These are phyloP conservation scores for Cottoperca gobio DNA, from an alignment of 2,797 vertebrate species.

Conservation along the genomic window DNA sequence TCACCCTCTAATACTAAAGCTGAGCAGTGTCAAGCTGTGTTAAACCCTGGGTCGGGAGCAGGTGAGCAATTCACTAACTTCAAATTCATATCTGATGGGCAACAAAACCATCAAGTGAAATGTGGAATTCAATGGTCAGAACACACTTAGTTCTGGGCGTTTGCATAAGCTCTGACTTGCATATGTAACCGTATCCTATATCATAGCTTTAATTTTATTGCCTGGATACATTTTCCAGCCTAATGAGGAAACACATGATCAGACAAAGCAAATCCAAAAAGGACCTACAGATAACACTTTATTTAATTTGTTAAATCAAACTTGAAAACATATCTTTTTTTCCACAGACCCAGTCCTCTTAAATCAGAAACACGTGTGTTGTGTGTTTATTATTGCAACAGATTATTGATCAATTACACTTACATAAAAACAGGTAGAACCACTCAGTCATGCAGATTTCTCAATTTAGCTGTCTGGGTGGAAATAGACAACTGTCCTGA, in stretches of 20 bases:
- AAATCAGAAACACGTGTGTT: background rate
- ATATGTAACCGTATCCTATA: background rate
- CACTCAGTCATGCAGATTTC: slow-evolving; percentile 12
- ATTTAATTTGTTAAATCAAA: slow-evolving; percentile 26
- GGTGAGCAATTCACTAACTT: background rate
- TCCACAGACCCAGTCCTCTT: background rate
- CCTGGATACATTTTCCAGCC: slow-evolving; percentile 17
- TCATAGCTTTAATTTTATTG: slow-evolving; percentile 4
- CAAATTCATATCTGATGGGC: background rate
- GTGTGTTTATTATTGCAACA: background rate
- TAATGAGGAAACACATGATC: slow-evolving; percentile 3
- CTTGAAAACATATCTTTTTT: slow-evolving; percentile 11
- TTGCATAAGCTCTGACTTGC: slow-evolving; percentile 2
- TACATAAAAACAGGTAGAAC: slow-evolving; percentile 8
- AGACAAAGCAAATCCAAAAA: slow-evolving; percentile 14
- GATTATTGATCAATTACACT: slow-evolving; percentile 10
- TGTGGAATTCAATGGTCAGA: background rate
- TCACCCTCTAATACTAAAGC: slow-evolving; percentile 16
- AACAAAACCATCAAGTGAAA: background rate
- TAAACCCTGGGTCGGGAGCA: background rate
- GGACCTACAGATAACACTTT: slow-evolving; percentile 16
- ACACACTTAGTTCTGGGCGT: background rate
- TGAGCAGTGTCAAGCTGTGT: background rate
- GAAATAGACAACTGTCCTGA: slow-evolving; percentile 43
- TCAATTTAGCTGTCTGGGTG: slow-evolving; percentile 11